Percentiles rank a stretch among this genome's conserved stretches.
Evolutionary conservation across 1,140 invertebrate species (phyloP).

Genomic region (Brevipalpus yothersi): DNA sequence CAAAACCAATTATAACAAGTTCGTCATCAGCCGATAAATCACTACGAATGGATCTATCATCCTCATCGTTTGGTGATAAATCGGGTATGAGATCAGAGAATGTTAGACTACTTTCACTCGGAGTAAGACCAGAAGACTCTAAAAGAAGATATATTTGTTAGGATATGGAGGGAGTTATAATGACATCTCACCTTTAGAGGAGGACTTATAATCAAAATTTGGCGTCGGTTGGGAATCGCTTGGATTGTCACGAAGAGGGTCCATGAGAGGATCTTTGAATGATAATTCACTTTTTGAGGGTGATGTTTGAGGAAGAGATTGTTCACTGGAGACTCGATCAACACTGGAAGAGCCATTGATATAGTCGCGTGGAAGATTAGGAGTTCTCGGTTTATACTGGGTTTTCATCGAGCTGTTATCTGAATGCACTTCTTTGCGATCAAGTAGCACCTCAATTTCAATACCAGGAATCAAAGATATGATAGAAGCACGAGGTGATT

Average conservation of each 20-base stretch:
- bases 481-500: neutral
- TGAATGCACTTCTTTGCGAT: neutral
- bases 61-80: conserved; percentile 1
- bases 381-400: neutral
- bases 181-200: neutral
- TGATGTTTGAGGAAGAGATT: neutral
- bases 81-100: neutral
- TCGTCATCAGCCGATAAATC: conserved; percentile 1
- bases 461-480: conserved; percentile 1
- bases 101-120: neutral
- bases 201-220: neutral
- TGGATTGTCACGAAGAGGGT: neutral
- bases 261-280: neutral
- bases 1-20: neutral
- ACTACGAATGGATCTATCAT: conserved; percentile 2
- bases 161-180: neutral
- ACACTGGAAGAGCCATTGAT: neutral
- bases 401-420: neutral
- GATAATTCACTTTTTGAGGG: neutral
- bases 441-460: neutral
- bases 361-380: neutral
- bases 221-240: neutral
- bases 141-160: neutral
- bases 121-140: neutral
- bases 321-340: neutral